phyloP scores from a whole-genome alignment of 2,113 vertebrate genomes.

The Eidolon helvum region DNA sequence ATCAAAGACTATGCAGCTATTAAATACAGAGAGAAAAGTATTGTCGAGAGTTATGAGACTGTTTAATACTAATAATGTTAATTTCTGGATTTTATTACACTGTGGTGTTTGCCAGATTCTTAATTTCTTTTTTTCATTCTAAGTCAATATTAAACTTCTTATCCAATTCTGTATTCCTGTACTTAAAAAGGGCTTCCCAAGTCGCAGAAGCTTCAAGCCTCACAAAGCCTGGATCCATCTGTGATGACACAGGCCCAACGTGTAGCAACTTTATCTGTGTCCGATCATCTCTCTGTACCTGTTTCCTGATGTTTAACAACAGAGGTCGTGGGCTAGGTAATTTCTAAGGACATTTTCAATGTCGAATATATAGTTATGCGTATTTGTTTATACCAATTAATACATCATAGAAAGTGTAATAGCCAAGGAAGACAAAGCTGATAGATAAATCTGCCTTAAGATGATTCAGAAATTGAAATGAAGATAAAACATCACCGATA shows the following conservation, averaged over 20 bases:
- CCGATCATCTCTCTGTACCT: neutral
- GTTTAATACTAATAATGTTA: neutral
- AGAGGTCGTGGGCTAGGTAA: neutral
- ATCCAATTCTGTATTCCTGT: neutral
- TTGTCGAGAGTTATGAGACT: too few relatives aligned
- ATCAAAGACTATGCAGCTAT: neutral
- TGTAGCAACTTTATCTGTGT: neutral
- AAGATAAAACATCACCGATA: neutral
- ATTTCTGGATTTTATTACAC: neutral
- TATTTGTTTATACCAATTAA: neutral
- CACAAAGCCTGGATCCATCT: neutral
- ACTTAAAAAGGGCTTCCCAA: neutral
- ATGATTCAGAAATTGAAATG: neutral
- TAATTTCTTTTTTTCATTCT: neutral
- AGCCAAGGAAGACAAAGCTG: neutral
- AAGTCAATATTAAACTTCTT: neutral
- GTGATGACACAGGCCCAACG: neutral
- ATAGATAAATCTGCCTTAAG: neutral
- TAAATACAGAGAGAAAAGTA: neutral
- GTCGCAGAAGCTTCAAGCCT: neutral
- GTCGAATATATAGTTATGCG: neutral
- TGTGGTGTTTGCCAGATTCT: neutral
- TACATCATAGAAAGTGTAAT: neutral
- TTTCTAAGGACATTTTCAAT: neutral
- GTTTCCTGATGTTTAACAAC: neutral